Evolutionary conservation across 2,797 vertebrate genomes (phyloP).

Genomic region (Pelodytes ibericus): DNA sequence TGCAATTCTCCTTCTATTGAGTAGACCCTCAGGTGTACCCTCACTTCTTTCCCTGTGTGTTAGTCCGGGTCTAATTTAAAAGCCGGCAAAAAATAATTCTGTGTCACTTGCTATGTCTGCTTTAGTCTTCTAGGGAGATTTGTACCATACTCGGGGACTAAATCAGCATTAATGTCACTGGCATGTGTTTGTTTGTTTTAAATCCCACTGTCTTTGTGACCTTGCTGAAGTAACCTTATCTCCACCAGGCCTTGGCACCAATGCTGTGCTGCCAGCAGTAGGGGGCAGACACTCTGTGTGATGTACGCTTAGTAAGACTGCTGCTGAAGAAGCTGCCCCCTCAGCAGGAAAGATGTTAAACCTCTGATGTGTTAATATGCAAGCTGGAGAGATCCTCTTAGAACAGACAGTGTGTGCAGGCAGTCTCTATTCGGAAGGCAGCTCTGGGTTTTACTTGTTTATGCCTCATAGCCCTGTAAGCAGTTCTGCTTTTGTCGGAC

Average conservation of each 20-base stretch:
- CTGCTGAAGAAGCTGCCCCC: not conserved
- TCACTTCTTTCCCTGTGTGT: no score
- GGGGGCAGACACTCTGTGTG: not conserved
- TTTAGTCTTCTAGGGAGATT: not conserved
- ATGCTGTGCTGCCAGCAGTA: not conserved
- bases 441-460: no score
- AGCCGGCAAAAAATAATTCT: no score
- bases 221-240: conserved; percentile 8
- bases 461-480: not conserved
- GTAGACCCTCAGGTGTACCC: no score
- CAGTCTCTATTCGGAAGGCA: not conserved
- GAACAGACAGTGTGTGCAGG: not conserved
- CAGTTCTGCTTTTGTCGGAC: conserved; percentile 1
- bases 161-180: not conserved
- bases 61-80: no score
- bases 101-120: no score
- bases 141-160: not conserved
- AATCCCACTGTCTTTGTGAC: not conserved
- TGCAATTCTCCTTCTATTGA: no score
- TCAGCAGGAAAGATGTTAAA: not conserved
- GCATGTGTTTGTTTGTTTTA: not conserved
- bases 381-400: not conserved
- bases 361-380: not conserved
- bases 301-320: not conserved
- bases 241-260: no score